Evolutionary conservation across 1,140 invertebrate genomes (phyloP), one percentile per base, ranked within the genome.

Genomic region (Whitmania pigra): DNA sequence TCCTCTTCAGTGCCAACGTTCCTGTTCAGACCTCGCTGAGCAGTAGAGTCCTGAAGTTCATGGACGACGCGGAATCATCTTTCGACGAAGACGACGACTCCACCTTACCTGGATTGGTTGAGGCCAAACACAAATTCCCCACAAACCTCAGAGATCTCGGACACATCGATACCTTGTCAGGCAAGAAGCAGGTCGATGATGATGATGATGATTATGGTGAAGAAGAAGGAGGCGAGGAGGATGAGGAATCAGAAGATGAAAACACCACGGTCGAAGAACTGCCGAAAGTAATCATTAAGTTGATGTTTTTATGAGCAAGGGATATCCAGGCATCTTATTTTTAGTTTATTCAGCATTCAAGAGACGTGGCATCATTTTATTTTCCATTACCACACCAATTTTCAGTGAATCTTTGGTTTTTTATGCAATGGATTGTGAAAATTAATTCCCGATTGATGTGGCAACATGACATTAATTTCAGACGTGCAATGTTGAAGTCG

Each of bases 11-110:
- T 49, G 43, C 43, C 9, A 49, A 49, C 43, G 43, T 49, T 49
- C 43, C 43, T 7, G 43, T 49, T 49, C 57, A 63, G 57, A 63
- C 22, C 22, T 63, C 57, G 29, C 57, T 25, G 4, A 31, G 57
- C 29, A 31, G 57, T 31, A 63, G 57, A 63, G 29, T 63, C 18
- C 18, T 63, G 22, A 63, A 63, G 18, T 63, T 63, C 57, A 63
- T 63, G 57, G 57, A 63, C 29, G 57, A 63, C 11, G 57, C 57
- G 2, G 57, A 63, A 17, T 63, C 57, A 1, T 63, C 57, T 25
- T n/a, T 63, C 57, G 57, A 63, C 29, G 57, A 63, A 31, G 57
- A 63, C 57, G 57, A 63, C 57, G 57, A 63, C 15, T 6, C 22
- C 43, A 49, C 43, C 43, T 49, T 49, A 13, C 43, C 43, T 1